Base-by-base conservation (phyloP, 2,888 invertebrate genomes). In the Drosophila atripex region DNA sequence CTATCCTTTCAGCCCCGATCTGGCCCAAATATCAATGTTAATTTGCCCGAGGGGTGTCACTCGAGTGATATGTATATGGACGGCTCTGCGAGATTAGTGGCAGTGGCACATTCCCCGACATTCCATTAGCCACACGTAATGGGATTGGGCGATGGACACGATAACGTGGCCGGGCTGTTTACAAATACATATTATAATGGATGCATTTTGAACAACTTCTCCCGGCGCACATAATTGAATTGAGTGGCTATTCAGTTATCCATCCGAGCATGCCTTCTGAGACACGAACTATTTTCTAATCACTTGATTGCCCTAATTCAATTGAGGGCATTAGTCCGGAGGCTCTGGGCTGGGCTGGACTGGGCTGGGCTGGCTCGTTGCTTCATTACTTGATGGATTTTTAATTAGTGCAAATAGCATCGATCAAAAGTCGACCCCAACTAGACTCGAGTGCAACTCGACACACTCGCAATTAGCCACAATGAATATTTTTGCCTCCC, bases 401-500 rank as follows among this genome's bases (percentile, higher is more conserved):
- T 63, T 52, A 65, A 63, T 63, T 65, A 63, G 63, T 65, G 63
- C 45, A 63, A 61, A 61, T 61, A 61, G 47, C 38, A 65, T 64
- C 65, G 52, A 52, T 64, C 65, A 35, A 35, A 61, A 41, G 49
- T 61, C 41, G 23, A 49, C 30, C 16, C 46, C n/a, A 35, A 7
- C 7, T 6, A 35, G 21, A 39, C 39, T 60, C 47, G 41, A 41
- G 16, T 39, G 39, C 39, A 16, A 14, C 14, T n/a, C 5, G 12
- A 43, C 25, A 30, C 18, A 54, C 54, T 45, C 7, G 23, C 43
- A 30, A 45, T 38, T 35, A 52, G 65, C 45, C 38, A 1, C 2
- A 28, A 58, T 39, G 52, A 41, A 53, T 41, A 53, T 53, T 52
- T 39, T 23, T 35, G 30, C 12, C 12, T 5, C 8, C 3, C 9